A percentile compares a stretch with the other conserved stretches of the same genome.
Evolutionary conservation across 1,140 invertebrate genomes (phyloP).

Genomic region (Lerema accius): DNA sequence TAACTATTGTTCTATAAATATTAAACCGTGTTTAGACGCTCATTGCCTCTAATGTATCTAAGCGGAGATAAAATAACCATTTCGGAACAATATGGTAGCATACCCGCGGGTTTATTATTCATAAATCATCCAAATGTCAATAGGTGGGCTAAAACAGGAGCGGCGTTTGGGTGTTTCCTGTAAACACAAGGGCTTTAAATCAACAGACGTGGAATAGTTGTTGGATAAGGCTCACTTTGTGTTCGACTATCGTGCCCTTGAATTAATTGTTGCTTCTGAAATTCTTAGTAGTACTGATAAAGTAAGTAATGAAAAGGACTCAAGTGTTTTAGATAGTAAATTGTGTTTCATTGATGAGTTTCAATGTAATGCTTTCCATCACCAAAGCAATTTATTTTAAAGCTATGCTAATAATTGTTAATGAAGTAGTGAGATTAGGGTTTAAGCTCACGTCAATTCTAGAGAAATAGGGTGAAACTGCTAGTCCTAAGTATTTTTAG

Average conservation of each 20-base stretch:
- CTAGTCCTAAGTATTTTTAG: too few relatives aligned
- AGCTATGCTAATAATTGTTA: too few relatives aligned
- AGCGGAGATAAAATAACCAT: conserved; percentile 38
- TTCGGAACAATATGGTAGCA: conserved; percentile 62
- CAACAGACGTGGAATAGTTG: conserved; percentile 11
- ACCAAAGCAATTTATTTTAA: too few relatives aligned
- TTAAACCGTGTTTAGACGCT: conserved; percentile 17
- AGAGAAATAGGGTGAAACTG: too few relatives aligned
- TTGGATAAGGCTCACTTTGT: not conserved
- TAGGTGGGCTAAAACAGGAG: conserved; percentile 41
- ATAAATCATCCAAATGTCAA: conserved; percentile 69
- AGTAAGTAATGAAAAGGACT: too few relatives aligned
- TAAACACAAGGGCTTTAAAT: conserved; percentile 25
- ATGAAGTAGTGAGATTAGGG: too few relatives aligned
- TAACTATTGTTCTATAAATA: conserved; percentile 29
- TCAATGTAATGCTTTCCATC: too few relatives aligned
- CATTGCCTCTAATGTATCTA: conserved; percentile 23
- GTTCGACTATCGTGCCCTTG: not conserved
- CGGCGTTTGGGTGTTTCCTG: conserved; percentile 32
- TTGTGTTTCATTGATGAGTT: too few relatives aligned
- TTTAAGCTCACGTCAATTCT: too few relatives aligned
- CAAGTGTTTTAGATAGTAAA: too few relatives aligned
- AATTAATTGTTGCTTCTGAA: not conserved
- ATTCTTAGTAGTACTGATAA: not conserved
- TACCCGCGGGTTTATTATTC: conserved; percentile 62